Evolutionary conservation across 1,140 invertebrate genomes (phyloP), one percentile per base, ranked within the genome.

Genomic region (Lanistes nyassanus): DNA sequence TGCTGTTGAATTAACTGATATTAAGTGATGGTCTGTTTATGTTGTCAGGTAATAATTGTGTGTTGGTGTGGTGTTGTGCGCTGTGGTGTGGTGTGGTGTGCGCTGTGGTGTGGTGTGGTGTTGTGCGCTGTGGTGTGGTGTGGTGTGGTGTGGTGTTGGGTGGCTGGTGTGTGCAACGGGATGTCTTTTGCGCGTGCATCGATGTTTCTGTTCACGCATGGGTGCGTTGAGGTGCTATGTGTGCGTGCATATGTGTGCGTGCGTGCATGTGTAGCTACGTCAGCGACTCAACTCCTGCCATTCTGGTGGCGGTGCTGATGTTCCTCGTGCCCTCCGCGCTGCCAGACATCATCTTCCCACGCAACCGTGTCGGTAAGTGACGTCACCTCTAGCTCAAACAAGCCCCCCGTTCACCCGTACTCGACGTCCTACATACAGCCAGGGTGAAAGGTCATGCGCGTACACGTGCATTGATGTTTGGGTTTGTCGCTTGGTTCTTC

Each of bases 131-230:
- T n/a, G n/a, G n/a, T n/a, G n/a, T n/a, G n/a, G n/a, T n/a, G n/a
- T n/a, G n/a, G n/a, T n/a, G n/a, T n/a, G n/a, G n/a, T n/a, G n/a
- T n/a, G n/a, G n/a, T n/a, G n/a, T n/a, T n/a, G n/a, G n/a, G n/a
- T n/a, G n/a, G n/a, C n/a, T n/a, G n/a, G 66, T 68, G 65, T 67
- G 65, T 67, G 65, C 42, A 23, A 37, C 37, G 65, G 7, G 37
- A 21, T 21, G 7, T 36, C n/a, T 23, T 42, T 3, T 36, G 29
- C 31, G 31, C 7, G 31, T 66, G 64, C n/a, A 23, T 34, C 16
- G 13, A 23, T 60, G 56, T 60, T 11, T 60, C 0, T 9, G 56
- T 60, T 11, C n/a, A 23, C n/a, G 56, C n/a, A 23, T 60, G 56
- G 13, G 56, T 60, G 56, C 1, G 3, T 60, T 11, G 13, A 23